Conservation (phyloP, 2,113 vertebrate species). For the Etia nguti region DNA sequence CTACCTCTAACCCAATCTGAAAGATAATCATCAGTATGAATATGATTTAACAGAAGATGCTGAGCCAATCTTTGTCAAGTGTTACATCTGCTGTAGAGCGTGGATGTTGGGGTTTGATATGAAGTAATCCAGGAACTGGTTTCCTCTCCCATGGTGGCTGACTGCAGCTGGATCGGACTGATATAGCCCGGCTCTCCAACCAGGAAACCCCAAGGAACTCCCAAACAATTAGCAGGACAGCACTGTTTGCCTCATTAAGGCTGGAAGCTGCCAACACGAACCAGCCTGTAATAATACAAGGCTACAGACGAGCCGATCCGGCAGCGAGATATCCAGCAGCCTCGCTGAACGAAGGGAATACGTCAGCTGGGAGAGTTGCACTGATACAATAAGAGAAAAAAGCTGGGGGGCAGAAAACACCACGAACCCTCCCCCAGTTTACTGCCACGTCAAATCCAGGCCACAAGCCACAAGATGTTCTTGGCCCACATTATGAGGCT, state of each 20-base stretch:
- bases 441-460: conserved; percentile 45
- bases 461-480: conserved; percentile 56
- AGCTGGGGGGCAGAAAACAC: background rate
- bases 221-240: conserved; percentile 54
- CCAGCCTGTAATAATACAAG: conserved; percentile 24
- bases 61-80: background rate
- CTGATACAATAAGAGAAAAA: background rate
- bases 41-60: background rate
- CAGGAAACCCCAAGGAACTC: conserved; percentile 60
- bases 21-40: background rate
- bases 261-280: background rate
- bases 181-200: conserved; percentile 37
- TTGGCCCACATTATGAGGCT: conserved; percentile 23
- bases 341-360: background rate
- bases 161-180: conserved; percentile 51
- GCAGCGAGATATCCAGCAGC: background rate
- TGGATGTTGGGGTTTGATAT: conserved; percentile 28
- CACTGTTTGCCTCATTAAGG: conserved; percentile 47
- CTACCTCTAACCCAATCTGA: background rate
- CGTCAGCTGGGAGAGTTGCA: background rate
- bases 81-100: background rate
- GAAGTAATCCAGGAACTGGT: conserved; percentile 52
- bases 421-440: background rate
- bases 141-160: conserved; percentile 47
- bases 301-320: conserved; percentile 7